Evolutionary conservation across 2,797 vertebrate genomes (phyloP), one percentile per base, ranked within the genome.

Genomic region (Rhyacichthys aspro): DNA sequence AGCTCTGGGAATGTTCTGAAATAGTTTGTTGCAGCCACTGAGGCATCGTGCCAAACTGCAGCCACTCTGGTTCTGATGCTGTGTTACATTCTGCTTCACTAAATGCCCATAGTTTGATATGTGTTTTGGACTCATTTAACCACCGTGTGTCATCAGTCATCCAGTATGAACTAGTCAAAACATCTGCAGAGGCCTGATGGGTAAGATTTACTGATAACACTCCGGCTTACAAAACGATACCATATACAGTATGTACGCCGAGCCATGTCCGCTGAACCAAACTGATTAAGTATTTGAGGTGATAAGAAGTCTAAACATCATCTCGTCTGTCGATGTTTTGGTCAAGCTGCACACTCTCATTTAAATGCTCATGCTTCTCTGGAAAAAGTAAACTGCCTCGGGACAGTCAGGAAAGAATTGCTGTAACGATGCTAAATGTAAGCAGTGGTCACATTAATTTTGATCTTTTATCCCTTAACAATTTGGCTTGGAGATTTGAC

Each of bases 211-310:
- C 53, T 12, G 44, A 76, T 67, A 70, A 59, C 65, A 57, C 34
- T 42, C 47, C 59, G 17, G 14, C 60, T 59, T 15, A 23, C n/a
- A 55, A 63, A 69, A 62, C 44, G 61, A 7, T 17, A 52, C 74
- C 72, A 60, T 72, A 75, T 76, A n/a, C n/a, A n/a, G n/a, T n/a
- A 76, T 63, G 72, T 64, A 56, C 15, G 52, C 64, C n/a, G 36
- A 63, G 66, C 1, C 36, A 17, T 38, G 33, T 44, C 59, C 62
- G 41, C 65, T 54, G 28, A 14, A n/a, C 23, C 49, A 62, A 61
- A 55, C 52, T 33, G 7, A 38, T 11, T n/a, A 19, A 34, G 55
- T 15, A 81, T 69, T 48, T 63, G 56, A n/a, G 17, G 36, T 18
- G 44, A 79, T 61, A 50, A 70, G 58, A 72, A 61, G 11, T n/a